Evolutionary conservation across 1,140 invertebrate genomes (phyloP).

Genomic region (Aphaenogaster floridana): DNA sequence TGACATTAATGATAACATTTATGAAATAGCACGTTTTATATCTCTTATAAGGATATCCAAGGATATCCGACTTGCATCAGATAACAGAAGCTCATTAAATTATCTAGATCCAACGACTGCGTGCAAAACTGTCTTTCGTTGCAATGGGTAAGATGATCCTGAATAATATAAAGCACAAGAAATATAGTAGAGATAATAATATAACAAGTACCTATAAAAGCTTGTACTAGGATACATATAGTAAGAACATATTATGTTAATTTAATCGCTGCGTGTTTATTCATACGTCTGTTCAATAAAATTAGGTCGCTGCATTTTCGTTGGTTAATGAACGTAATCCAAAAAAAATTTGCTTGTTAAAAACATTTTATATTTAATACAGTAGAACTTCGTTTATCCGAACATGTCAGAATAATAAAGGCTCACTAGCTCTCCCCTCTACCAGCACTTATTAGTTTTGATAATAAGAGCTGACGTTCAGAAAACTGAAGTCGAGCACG

Average conservation of each 20-base stretch:
- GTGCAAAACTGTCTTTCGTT: constrained; percentile 13
- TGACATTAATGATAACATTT: neutral
- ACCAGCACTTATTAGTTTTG: too few species aligned
- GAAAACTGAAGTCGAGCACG: too few species aligned
- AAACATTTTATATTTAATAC: neutral
- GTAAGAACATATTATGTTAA: neutral
- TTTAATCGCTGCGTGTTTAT: neutral
- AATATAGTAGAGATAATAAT: neutral
- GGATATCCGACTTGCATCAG: neutral
- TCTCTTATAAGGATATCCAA: neutral
- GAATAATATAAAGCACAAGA: neutral
- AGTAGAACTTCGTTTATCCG: too few species aligned
- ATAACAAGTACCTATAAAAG: neutral
- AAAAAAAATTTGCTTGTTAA: neutral
- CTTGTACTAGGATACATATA: too few species aligned
- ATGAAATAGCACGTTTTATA: constrained; percentile 14
- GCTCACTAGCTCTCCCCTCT: too few species aligned
- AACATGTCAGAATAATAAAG: too few species aligned
- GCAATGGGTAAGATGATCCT: constrained; percentile 28
- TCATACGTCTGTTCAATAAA: neutral
- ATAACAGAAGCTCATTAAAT: constrained; percentile 16
- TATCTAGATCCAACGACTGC: constrained; percentile 27
- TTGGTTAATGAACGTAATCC: too few species aligned
- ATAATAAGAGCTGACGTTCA: too few species aligned
- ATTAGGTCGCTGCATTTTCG: neutral